Conservation (phyloP, 2,113 vertebrate genomes). For the Anhinga anhinga region DNA sequence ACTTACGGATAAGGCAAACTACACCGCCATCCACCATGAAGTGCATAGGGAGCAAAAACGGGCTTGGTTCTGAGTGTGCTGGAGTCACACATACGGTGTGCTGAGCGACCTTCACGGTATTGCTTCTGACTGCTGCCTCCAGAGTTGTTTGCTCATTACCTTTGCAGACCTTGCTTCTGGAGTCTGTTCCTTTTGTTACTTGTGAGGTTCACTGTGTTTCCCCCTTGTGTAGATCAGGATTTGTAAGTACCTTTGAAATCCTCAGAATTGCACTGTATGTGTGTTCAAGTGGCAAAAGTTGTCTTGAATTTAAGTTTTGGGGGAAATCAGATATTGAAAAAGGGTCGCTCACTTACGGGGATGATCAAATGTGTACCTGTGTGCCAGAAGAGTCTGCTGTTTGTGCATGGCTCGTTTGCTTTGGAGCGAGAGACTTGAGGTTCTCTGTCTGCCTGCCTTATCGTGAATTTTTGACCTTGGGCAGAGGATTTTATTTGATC, state of each 20-base stretch:
- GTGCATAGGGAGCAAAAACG: not conserved
- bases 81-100: not conserved
- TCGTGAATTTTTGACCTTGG: not conserved
- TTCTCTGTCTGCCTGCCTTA: not conserved
- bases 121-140: not conserved
- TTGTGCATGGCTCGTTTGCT: rapidly evolving
- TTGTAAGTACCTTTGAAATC: not conserved
- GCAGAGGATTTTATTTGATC: not conserved
- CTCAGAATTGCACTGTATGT: not conserved
- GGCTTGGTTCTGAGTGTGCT: not conserved
- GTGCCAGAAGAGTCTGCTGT: not conserved
- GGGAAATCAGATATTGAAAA: rapidly evolving
- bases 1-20: not conserved
- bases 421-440: not conserved
- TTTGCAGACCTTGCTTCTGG: not conserved
- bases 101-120: not conserved
- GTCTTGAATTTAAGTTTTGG: not conserved
- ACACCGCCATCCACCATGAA: not conserved
- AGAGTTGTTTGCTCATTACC: not conserved
- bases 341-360: not conserved
- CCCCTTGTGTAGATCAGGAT: not conserved
- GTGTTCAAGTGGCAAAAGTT: not conserved
- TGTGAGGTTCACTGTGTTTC: not conserved
- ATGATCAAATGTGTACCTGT: not conserved
- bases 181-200: not conserved